Base-by-base conservation (phyloP, 2,113 vertebrate genomes). In the Tricholaema leucomelas region DNA sequence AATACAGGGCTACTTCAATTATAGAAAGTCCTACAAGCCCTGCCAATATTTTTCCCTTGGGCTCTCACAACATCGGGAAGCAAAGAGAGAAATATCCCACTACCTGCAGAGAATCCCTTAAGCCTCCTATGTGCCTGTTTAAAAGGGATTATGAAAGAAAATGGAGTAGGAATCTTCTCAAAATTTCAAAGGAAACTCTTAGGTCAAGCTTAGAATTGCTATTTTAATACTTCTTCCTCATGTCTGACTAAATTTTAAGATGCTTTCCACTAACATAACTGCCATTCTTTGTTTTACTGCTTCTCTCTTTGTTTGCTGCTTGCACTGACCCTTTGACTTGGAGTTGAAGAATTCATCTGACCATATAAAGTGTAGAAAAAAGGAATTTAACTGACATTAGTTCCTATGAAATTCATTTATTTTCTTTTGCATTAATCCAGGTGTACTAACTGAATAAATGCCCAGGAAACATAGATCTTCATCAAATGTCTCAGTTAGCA, bases 341-440 rank as follows among this genome's bases (percentile, higher is more conserved):
- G 55, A n/a, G 30, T 10, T 94, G 80, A 96, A 94, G 83, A 88
- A 91, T 81, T 86, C 23, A 40, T 71, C 82, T 92, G 90, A 85
- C 84, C 92, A 83, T 52, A 88, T 87, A 44, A 96, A 95, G 72
- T 74, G 83, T 5, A 85, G 83, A 95, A 93, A 91, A 78, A 77
- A 59, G 36, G 38, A 92, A 87, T 92, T 94, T 95, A 95, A 89
- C 74, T 89, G 75, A 81, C 25, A 25, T 88, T 90, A 94, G 95
- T 96, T 94, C 75, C 61, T 79, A 84, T 55, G 11, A 93, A 93
- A 91, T 93, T 86, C 9, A 93, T 90, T 85, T 91, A 30, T 46
- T 90, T 92, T 95, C 67, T 90, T 96, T 96, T 94, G 95, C 77
- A 89, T 72, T 95, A 88, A 94, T 96, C 81, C 85, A 74, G 71